Evolutionary conservation across 2,888 invertebrate genomes (phyloP).

Genomic region (Melikaiella ostensackeni): DNA sequence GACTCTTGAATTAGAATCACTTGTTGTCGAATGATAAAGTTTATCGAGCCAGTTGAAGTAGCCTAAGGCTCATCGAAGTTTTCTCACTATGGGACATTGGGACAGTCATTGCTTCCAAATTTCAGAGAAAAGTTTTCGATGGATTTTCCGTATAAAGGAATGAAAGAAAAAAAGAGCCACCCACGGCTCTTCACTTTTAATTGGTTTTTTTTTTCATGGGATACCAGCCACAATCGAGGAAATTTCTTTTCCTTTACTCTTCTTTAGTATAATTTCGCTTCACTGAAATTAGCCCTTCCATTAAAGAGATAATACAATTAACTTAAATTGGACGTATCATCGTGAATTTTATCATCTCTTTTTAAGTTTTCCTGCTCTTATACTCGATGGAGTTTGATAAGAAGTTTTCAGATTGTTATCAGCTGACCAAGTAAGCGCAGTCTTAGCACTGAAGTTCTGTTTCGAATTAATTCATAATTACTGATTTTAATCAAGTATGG

Average conservation of each 20-base stretch:
- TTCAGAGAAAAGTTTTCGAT: conserved; percentile 5
- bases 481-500: not conserved
- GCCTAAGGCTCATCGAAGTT: conserved; percentile 30
- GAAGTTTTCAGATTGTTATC: conserved; percentile 1
- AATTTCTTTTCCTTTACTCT: not conserved
- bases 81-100: not conserved
- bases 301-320: not conserved
- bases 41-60: conserved; percentile 19
- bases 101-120: not conserved
- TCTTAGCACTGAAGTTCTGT: not conserved
- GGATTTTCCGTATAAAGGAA: not conserved
- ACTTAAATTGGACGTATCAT: too few relatives aligned
- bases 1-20: conserved; percentile 33
- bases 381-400: not conserved
- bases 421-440: not conserved
- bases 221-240: not conserved
- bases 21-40: conserved; percentile 27
- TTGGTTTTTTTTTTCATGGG: not conserved
- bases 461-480: not conserved
- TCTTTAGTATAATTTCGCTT: conserved; percentile 8
- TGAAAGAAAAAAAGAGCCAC: not conserved
- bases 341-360: not conserved
- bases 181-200: not conserved
- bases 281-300: not conserved
- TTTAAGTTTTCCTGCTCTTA: not conserved